phyloP scores from a whole-genome alignment of 1,140 invertebrate species.

The Pteromalus puparum region DNA sequence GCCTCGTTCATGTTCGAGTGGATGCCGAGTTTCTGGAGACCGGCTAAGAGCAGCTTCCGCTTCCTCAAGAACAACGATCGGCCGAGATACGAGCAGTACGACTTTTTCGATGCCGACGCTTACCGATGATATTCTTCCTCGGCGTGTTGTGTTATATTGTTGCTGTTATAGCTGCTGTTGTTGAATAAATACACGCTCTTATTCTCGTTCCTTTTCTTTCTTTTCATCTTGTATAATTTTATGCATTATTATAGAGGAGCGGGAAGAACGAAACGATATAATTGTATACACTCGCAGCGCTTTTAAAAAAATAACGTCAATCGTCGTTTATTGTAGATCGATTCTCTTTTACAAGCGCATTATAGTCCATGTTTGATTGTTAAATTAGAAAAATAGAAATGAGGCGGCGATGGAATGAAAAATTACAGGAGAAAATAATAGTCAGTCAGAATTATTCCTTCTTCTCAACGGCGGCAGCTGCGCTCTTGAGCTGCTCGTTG shows the following conservation, averaged over 20 bases:
- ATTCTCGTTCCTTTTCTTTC: too few relatives aligned
- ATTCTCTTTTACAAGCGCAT: not conserved
- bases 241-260: too few relatives aligned
- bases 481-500: conserved; percentile 57
- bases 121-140: not conserved
- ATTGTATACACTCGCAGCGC: too few relatives aligned
- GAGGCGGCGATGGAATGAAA: not conserved
- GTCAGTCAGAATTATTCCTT: not conserved
- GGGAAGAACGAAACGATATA: too few relatives aligned
- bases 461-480: not conserved
- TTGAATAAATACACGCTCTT: too few relatives aligned
- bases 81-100: not conserved
- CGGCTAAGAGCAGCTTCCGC: not conserved
- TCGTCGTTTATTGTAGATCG: not conserved
- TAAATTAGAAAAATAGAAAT: not conserved
- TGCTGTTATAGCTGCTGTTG: too few relatives aligned
- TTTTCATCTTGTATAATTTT: too few relatives aligned
- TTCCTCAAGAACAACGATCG: not conserved
- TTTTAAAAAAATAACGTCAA: not conserved
- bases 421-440: not conserved
- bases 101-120: not conserved
- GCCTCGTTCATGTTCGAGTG: not conserved
- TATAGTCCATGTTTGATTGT: not conserved
- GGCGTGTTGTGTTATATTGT: too few relatives aligned
- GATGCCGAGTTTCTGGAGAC: not conserved